phyloP scores from a whole-genome alignment of 2,113 vertebrate species.

The Poeciliopsis turrubarensis region DNA sequence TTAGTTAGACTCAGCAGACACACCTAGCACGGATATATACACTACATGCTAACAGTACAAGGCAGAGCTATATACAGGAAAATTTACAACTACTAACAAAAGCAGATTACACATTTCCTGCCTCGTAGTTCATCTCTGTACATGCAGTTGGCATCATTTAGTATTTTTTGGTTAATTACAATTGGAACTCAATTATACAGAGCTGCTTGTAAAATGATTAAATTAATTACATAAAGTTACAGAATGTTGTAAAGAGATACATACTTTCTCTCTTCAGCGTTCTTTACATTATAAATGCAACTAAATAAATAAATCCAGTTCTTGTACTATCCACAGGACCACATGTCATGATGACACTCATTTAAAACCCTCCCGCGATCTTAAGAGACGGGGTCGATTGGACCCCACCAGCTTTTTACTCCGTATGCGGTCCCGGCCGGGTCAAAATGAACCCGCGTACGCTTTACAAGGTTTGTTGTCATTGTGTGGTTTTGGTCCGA shows the following conservation, averaged over 20 bases:
- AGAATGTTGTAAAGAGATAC: conserved; percentile 54
- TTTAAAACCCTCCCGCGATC: neutral
- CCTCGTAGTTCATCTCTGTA: neutral
- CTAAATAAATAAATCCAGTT: conserved; percentile 33
- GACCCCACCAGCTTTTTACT: too few species aligned
- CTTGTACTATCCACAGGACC: conserved; percentile 17
- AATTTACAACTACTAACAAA: neutral
- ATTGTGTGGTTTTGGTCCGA: too few species aligned
- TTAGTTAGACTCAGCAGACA: conserved; percentile 30
- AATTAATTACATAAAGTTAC: conserved; percentile 26
- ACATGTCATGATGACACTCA: conserved; percentile 17
- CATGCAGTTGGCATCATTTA: neutral
- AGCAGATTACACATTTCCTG: too few species aligned
- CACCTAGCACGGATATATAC: conserved; percentile 32
- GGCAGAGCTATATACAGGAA: conserved; percentile 10
- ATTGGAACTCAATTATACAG: neutral
- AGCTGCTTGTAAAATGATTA: conserved; percentile 32
- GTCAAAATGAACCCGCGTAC: too few species aligned
- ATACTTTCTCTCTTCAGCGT: conserved; percentile 19
- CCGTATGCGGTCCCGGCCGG: too few species aligned
- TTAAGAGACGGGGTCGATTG: too few species aligned
- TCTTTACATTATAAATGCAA: conserved; percentile 45
- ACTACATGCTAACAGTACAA: neutral
- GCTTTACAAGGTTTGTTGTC: too few species aligned
- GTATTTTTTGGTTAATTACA: neutral